These are phyloP conservation scores for Mormyrus hasselquistii DNA, from an alignment of 2,797 vertebrate species.

Conservation along the genomic window DNA sequence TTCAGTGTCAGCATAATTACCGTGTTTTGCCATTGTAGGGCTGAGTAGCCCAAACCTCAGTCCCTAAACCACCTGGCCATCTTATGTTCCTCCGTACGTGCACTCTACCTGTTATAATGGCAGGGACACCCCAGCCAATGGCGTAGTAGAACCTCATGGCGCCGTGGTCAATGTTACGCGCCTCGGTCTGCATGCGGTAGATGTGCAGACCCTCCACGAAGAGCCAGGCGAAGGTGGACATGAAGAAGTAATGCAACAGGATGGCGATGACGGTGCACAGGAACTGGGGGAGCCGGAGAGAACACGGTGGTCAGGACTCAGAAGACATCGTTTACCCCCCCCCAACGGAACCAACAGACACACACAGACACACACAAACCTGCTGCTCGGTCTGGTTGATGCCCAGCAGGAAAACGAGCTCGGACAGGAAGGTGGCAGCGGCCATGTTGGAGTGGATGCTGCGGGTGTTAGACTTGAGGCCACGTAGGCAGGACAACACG, in stretches of 20 bases:
- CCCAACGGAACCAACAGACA: not conserved
- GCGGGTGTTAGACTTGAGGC: slow-evolving; percentile 90
- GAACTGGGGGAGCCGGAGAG: slow-evolving; percentile 61
- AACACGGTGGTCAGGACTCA: not conserved
- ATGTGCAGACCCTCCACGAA: slow-evolving; percentile 94
- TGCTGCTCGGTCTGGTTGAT: slow-evolving; percentile 92
- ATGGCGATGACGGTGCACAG: slow-evolving; percentile 93
- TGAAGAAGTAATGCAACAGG: slow-evolving; percentile 96
- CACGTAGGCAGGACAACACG: slow-evolving; percentile 82
- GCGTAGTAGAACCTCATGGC: slow-evolving; percentile 98
- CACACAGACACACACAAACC: slow-evolving; percentile 54
- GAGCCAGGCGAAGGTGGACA: slow-evolving; percentile 93
- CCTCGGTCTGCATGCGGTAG: slow-evolving; percentile 96
- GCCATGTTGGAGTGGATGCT: slow-evolving; percentile 92
- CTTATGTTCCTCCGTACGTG: not conserved
- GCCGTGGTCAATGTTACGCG: slow-evolving; percentile 87
- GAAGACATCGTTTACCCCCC: not conserved
- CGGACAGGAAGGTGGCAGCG: slow-evolving; percentile 80
- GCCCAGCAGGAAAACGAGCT: slow-evolving; percentile 87
- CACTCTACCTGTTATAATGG: slow-evolving; percentile 83
- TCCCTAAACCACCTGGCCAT: not conserved
- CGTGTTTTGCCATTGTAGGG: not conserved
- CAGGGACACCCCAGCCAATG: slow-evolving; percentile 94
- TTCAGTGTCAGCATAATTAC: not conserved
- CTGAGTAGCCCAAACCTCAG: not conserved